Conservation (phyloP, 2,888 invertebrate species). For the Tricholauxania praeusta region DNA sequence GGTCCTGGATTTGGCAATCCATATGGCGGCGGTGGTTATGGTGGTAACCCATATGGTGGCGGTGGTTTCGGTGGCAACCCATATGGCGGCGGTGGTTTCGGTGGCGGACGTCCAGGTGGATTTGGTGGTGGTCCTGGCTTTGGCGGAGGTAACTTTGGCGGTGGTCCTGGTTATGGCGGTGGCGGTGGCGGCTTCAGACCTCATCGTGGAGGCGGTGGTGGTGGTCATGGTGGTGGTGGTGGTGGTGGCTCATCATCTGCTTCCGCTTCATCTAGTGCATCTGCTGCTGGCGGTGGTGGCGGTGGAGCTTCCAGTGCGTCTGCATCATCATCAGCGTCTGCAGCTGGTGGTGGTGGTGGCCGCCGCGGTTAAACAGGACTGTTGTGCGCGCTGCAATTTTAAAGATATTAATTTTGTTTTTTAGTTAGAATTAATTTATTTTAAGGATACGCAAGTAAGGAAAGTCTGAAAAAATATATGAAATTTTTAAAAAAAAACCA, state of each 20-base stretch:
- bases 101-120: slow-evolving; percentile 22
- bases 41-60: slow-evolving; percentile 28
- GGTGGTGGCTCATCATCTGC: slow-evolving; percentile 38
- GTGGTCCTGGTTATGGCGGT: slow-evolving; percentile 23
- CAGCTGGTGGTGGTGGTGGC: slow-evolving; percentile 38
- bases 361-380: slow-evolving; percentile 31
- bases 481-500: slow-evolving; percentile 25
- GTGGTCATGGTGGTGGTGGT: slow-evolving; percentile 37
- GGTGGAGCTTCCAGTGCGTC: slow-evolving; percentile 23
- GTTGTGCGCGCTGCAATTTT: no score
- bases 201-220: slow-evolving; percentile 30
- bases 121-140: slow-evolving; percentile 23
- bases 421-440: slow-evolving; percentile 8
- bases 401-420: background rate
- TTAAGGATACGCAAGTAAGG: background rate
- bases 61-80: slow-evolving; percentile 35
- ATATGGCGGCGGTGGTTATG: slow-evolving; percentile 32
- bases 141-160: slow-evolving; percentile 19
- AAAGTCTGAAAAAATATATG: background rate
- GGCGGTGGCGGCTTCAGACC: slow-evolving; percentile 34
- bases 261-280: slow-evolving; percentile 33
- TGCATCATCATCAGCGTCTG: slow-evolving; percentile 32
- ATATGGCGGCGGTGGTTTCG: slow-evolving; percentile 20
- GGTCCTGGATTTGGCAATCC: slow-evolving; percentile 31
- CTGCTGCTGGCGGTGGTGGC: slow-evolving; percentile 33